Base-by-base conservation (phyloP, 2,888 invertebrate genomes). In the Drosophila mimetica region DNA sequence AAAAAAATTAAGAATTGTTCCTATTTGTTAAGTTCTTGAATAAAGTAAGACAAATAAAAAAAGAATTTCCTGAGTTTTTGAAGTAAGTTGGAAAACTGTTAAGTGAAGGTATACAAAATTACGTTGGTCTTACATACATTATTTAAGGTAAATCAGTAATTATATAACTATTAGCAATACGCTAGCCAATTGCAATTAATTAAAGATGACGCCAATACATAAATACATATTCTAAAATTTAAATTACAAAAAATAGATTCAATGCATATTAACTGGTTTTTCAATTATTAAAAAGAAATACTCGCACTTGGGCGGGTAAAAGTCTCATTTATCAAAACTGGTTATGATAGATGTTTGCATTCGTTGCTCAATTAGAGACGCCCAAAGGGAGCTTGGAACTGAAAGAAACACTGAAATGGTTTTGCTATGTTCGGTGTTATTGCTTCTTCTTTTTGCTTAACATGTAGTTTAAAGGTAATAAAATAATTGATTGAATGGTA, bases 361-460 rank as follows among this genome's bases (percentile, higher is more conserved):
- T 32, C 8, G 20, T 42, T 53, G 20, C 42, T 32, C 42, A 42
- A 42, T 14, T 30, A 11, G 16, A 30, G 2, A 30, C 13, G 30
- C 32, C 18, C 20, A 18, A 16, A 44, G 11, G 16, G n/a, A 34
- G 7, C 32, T 59, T 25, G 9, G 5, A 44, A 18, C n/a, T n/a
- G 18, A 57, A n/a, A 16, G 5, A 32, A 47, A 32, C 20, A 34
- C 11, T 61, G 9, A 14, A n/a, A 30, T 8, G 13, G 8, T 25
- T 20, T 48, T 5, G 11, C 34, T 44, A 34, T 22, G 13, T 55
- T 67, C 48, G 39, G 14, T 47, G 46, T 34, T 54, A 47, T 54
- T 54, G 41, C 46, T 55, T 66, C 4, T 32, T n/a, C 20, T 41
- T 47, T 5, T 20, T n/a, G n/a, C 55, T 67, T 42, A 66, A 25